These are phyloP conservation scores for Castor canadensis DNA, from an alignment of 2,113 vertebrate genomes.

Conservation along the genomic window DNA sequence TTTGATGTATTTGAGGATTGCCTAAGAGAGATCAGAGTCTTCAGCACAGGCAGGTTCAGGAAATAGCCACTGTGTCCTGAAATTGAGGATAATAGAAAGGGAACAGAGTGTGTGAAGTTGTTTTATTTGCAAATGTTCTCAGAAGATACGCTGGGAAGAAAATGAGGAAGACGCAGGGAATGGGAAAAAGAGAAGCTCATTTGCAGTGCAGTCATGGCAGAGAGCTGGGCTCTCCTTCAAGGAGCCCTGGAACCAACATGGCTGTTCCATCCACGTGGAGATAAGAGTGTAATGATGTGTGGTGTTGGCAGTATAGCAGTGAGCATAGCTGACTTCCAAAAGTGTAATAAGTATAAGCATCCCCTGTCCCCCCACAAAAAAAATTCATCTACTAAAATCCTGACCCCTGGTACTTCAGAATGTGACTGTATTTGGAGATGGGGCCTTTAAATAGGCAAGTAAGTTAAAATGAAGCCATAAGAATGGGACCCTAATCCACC, in stretches of 20 bases:
- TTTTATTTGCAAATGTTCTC: background rate
- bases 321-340: too few relatives aligned
- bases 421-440: background rate
- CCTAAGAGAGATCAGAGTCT: background rate
- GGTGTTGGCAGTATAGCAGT: too few relatives aligned
- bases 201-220: background rate
- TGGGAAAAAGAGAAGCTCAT: background rate
- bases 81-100: background rate
- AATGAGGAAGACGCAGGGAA: background rate
- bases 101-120: background rate
- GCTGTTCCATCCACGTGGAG: background rate
- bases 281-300: too few relatives aligned
- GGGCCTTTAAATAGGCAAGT: background rate
- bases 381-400: background rate
- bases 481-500: too few relatives aligned
- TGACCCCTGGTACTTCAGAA: background rate
- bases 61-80: background rate
- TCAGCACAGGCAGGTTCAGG: background rate
- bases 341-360: too few relatives aligned
- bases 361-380: too few relatives aligned
- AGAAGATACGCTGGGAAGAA: background rate
- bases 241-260: background rate
- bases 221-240: background rate
- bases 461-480: background rate
- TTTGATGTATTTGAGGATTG: background rate